A percentile compares a stretch with the other conserved stretches of the same genome.
phyloP scores from a whole-genome alignment of 2,797 vertebrate species.

The Malurus splendens region DNA sequence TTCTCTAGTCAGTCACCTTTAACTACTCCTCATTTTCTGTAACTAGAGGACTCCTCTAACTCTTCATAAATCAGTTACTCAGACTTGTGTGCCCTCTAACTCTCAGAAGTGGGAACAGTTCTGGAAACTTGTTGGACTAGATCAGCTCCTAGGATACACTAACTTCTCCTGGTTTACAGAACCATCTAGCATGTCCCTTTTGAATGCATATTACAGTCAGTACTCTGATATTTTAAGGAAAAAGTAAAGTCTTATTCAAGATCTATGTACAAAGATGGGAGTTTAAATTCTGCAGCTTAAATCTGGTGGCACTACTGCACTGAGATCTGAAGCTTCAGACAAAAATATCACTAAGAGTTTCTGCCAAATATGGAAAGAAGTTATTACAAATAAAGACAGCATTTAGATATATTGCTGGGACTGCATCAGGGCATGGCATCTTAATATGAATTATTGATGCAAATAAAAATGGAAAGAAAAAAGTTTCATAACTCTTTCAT shows the following conservation, averaged over 20 bases:
- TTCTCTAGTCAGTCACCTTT: background rate
- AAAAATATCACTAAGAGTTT: background rate
- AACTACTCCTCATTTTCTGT: background rate
- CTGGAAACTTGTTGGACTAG: background rate
- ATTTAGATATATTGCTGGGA: background rate
- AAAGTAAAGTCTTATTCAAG: background rate
- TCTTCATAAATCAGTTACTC: background rate
- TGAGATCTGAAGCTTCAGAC: background rate
- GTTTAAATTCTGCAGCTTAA: background rate
- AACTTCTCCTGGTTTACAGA: background rate
- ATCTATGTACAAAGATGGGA: background rate
- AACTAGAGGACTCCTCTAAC: background rate
- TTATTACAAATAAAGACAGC: background rate
- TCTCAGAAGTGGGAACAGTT: background rate
- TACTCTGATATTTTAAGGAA: background rate
- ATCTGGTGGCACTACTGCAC: accelerated
- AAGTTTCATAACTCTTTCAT: background rate
- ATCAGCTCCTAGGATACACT: background rate
- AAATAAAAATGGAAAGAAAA: background rate
- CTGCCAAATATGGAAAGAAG: background rate
- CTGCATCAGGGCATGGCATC: background rate
- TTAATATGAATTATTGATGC: background rate
- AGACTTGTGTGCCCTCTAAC: background rate
- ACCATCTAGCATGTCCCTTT: background rate
- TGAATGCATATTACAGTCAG: background rate